A percentile compares a stretch with the other conserved stretches of the same genome.
These are phyloP conservation scores for Hydrocynus forskahlii DNA, from an alignment of 2,797 vertebrate genomes.

Conservation along the genomic window DNA sequence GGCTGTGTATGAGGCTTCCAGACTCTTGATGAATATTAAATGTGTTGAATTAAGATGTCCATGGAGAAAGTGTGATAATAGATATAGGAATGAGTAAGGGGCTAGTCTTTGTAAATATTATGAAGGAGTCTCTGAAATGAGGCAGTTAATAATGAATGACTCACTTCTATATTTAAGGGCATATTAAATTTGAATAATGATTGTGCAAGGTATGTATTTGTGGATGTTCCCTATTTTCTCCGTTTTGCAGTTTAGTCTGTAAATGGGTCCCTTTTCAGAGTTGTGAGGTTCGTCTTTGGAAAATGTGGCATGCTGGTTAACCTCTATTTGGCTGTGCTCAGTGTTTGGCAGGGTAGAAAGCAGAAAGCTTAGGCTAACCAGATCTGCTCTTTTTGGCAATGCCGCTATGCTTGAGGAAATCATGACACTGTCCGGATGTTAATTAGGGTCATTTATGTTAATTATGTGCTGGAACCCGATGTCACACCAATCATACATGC, in stretches of 20 bases:
- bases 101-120: conserved; percentile 62
- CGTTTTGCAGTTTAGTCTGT: conserved; percentile 2
- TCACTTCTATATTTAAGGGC: neutral
- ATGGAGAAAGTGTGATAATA: conserved; percentile 65
- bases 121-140: neutral
- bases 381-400: conserved; percentile 51
- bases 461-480: conserved; percentile 59
- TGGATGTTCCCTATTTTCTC: neutral
- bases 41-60: conserved; percentile 70
- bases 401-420: conserved; percentile 42
- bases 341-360: conserved; percentile 52
- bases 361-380: conserved; percentile 33
- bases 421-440: conserved; percentile 52
- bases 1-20: conserved; percentile 70
- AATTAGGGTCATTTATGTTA: conserved; percentile 65
- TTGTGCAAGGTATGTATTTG: conserved; percentile 18
- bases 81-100: conserved; percentile 70
- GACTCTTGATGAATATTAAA: conserved; percentile 78
- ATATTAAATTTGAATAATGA: neutral
- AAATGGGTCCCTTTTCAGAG: conserved; percentile 6
- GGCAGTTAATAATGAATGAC: neutral
- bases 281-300: neutral
- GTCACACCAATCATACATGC: conserved; percentile 58
- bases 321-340: conserved; percentile 41
- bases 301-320: conserved; percentile 8